Evolutionary conservation across 2,797 vertebrate species (phyloP).

Genomic region (Dryobates pubescens): DNA sequence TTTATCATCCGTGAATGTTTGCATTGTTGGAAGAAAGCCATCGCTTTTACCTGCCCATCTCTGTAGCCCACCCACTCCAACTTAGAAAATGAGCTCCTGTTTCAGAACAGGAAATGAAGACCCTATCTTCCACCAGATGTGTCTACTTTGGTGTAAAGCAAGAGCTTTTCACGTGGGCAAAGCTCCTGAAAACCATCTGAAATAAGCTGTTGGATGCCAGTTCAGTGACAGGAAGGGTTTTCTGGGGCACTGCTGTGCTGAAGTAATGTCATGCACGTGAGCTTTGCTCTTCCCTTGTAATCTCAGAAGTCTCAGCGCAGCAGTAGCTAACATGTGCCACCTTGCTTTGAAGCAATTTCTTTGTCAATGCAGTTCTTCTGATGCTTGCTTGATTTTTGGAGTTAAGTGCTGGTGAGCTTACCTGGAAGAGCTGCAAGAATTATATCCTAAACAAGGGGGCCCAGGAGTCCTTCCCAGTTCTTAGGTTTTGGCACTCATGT

Average conservation of each 20-base stretch:
- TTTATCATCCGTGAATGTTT: background rate
- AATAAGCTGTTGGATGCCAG: background rate
- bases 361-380: background rate
- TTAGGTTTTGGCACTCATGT: background rate
- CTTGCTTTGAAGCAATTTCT: background rate
- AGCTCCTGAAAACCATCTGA: background rate
- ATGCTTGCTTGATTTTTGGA: background rate
- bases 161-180: fast-evolving
- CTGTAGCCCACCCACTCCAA: background rate
- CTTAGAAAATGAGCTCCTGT: background rate
- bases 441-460: background rate
- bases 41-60: background rate
- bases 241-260: background rate
- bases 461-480: background rate
- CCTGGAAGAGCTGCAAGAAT: background rate
- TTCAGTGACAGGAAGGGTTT: background rate
- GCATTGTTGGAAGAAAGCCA: fast-evolving
- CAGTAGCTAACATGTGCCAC: background rate
- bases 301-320: background rate
- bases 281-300: background rate
- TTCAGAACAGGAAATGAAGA: background rate
- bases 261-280: background rate
- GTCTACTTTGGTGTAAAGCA: background rate
- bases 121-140: fast-evolving
- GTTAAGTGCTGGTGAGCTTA: background rate